Evolutionary conservation across 2,113 vertebrate species (phyloP).

Genomic region (Dicrurus megarhynchus): DNA sequence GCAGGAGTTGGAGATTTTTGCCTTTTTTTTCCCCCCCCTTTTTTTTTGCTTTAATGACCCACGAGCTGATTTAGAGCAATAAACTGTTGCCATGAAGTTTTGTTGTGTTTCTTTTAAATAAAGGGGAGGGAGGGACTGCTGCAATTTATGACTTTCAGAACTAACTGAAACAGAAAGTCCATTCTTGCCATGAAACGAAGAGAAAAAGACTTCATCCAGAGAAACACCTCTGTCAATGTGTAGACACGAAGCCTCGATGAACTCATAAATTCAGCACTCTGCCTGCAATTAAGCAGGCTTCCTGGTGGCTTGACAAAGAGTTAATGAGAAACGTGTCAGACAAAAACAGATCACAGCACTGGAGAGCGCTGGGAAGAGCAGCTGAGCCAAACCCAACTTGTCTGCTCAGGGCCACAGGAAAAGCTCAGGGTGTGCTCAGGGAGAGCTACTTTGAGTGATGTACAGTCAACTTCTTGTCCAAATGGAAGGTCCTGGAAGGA

Average conservation of each 20-base stretch:
- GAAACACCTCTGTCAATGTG: slow-evolving; percentile 60
- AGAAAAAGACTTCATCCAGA: slow-evolving; percentile 39
- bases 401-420: background rate
- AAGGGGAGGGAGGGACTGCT: slow-evolving; percentile 1
- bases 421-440: background rate
- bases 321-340: slow-evolving; percentile 46
- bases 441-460: background rate
- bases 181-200: slow-evolving; percentile 51
- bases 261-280: slow-evolving; percentile 61
- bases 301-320: slow-evolving; percentile 42
- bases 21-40: accelerated
- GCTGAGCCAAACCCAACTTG: background rate
- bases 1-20: background rate
- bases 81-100: slow-evolving; percentile 22
- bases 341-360: background rate
- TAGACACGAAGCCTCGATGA: slow-evolving; percentile 34
- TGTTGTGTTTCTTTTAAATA: slow-evolving; percentile 41
- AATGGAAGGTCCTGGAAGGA: background rate
- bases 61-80: slow-evolving; percentile 39
- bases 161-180: slow-evolving; percentile 64
- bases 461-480: background rate
- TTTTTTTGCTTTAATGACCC: slow-evolving; percentile 36
- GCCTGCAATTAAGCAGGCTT: slow-evolving; percentile 44
- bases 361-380: background rate
- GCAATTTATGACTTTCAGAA: slow-evolving; percentile 42